phyloP scores from a whole-genome alignment of 2,888 invertebrate species.

The Sycophila texana region DNA sequence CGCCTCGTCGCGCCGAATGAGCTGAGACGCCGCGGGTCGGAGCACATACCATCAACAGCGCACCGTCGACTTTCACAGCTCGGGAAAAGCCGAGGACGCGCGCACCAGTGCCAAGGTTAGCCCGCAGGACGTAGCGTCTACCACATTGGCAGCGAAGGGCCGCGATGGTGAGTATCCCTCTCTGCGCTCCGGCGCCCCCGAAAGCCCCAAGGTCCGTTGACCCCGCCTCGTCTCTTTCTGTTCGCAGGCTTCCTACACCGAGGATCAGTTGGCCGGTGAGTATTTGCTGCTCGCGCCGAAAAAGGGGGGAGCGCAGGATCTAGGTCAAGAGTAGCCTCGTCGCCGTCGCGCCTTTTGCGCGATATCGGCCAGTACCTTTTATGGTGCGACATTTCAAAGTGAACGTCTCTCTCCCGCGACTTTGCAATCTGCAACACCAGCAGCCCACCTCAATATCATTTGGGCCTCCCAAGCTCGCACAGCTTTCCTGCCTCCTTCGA shows the following conservation, averaged over 20 bases:
- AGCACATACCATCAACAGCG: conserved; percentile 8
- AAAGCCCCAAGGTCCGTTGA: conserved; percentile 13
- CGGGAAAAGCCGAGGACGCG: no score
- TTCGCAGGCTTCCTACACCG: conserved; percentile 89
- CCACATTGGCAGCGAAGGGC: no score
- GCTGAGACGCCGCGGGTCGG: not conserved
- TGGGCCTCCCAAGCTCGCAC: conserved; percentile 2
- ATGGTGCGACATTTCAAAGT: conserved; percentile 68
- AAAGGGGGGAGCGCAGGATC: conserved; percentile 60
- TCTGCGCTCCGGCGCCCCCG: no score
- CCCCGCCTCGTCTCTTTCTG: conserved; percentile 32
- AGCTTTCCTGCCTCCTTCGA: not conserved
- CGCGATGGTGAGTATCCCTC: conserved; percentile 10
- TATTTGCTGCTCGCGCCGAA: conserved; percentile 75
- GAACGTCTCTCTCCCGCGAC: conserved; percentile 59
- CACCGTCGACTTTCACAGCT: not conserved
- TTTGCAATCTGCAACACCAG: conserved; percentile 44
- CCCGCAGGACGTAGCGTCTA: no score
- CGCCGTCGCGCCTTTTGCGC: conserved; percentile 72
- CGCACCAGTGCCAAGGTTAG: no score
- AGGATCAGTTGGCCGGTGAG: conserved; percentile 95
- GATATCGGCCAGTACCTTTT: conserved; percentile 67
- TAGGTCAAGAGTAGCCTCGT: conserved; percentile 73
- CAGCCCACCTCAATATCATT: not conserved
- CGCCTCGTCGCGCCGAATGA: conserved; percentile 7